Percentiles rank a stretch among this genome's conserved stretches.
Conservation (phyloP, 2,888 invertebrate species). For the Arrhopalites spinosus region DNA sequence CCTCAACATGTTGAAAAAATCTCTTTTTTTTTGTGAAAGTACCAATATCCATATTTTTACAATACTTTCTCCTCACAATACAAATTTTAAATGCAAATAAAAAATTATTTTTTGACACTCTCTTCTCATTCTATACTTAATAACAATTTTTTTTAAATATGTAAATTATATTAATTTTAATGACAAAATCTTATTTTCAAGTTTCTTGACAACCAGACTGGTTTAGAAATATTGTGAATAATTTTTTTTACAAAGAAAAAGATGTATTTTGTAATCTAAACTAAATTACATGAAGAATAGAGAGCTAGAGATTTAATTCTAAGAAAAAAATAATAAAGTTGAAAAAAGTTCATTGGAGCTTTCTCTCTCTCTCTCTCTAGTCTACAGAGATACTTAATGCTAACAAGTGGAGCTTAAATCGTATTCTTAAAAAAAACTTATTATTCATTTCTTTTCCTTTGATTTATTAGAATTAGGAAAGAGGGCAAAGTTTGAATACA, state of each 20-base stretch:
- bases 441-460: not conserved
- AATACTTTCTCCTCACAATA: not conserved
- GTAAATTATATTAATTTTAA: not conserved
- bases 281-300: too few species aligned
- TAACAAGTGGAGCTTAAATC: not conserved
- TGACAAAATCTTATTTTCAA: too few species aligned
- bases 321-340: not conserved
- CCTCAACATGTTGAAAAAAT: conserved; percentile 33
- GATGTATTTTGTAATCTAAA: not conserved
- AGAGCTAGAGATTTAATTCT: too few species aligned
- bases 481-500: too few species aligned
- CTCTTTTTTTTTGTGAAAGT: not conserved
- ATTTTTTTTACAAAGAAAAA: not conserved
- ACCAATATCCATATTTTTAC: not conserved
- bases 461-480: too few species aligned
- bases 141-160: not conserved
- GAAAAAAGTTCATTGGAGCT: not conserved
- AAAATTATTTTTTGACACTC: not conserved
- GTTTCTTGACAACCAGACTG: not conserved
- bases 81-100: not conserved
- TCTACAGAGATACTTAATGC: not conserved
- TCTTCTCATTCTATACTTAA: not conserved
- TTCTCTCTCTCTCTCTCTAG: conserved; percentile 6
- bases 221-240: not conserved
- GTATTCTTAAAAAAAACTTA: not conserved